Evolutionary conservation across 2,113 vertebrate genomes (phyloP).

Genomic region (Macquaria ambigua): DNA sequence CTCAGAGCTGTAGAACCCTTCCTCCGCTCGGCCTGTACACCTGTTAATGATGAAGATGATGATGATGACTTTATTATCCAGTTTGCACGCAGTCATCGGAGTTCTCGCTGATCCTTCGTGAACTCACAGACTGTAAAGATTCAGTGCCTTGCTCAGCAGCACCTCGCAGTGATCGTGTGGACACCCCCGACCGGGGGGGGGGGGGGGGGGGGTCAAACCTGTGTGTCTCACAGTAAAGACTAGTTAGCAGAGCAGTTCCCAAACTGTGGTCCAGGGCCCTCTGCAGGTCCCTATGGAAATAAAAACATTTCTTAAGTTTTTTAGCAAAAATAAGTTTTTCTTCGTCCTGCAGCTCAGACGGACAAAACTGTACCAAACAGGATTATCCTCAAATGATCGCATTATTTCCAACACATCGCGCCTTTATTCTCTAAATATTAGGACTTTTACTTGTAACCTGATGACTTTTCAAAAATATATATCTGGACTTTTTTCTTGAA

Average conservation of each 20-base stretch:
- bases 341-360: background rate
- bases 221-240: background rate
- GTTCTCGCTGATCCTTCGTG: background rate
- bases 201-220: background rate
- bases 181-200: background rate
- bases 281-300: background rate
- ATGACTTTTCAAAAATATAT: no score
- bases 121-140: background rate
- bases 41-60: background rate
- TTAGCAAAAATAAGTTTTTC: background rate
- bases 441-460: no score
- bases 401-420: no score
- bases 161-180: background rate
- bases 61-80: background rate
- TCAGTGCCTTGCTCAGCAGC: slow-evolving; percentile 69
- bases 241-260: background rate
- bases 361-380: background rate
- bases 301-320: background rate
- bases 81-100: slow-evolving; percentile 18
- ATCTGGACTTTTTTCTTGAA: no score
- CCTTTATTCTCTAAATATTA: no score
- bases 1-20: no score
- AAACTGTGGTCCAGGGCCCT: slow-evolving; percentile 19
- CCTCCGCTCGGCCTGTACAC: background rate
- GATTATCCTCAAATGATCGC: no score